A percentile compares a stretch with the other conserved stretches of the same genome.
These are phyloP conservation scores for Echinometra lucunter DNA, from an alignment of 53 echinoderm and acorn worm genomes.

Conservation along the genomic window DNA sequence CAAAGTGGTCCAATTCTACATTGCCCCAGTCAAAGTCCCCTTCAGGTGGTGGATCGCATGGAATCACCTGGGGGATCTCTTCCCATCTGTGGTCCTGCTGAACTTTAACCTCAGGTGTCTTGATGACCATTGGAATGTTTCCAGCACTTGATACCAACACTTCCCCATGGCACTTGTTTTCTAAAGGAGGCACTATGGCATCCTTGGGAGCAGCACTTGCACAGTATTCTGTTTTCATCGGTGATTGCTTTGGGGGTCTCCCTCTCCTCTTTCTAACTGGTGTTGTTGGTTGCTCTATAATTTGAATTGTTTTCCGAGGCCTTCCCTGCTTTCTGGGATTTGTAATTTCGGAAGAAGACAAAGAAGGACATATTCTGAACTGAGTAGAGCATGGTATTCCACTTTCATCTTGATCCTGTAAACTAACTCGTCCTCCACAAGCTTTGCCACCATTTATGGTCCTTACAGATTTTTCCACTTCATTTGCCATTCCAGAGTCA, in stretches of 20 bases:
- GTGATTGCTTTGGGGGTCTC: neutral
- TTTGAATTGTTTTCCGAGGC: neutral
- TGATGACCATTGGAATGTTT: conserved; percentile 61
- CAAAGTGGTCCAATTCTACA: neutral
- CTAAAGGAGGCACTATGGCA: neutral
- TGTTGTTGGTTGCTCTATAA: neutral
- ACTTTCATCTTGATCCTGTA: neutral
- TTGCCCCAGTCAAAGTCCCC: conserved; percentile 33
- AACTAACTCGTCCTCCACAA: neutral
- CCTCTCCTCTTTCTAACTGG: neutral
- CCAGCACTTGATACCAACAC: conserved; percentile 56
- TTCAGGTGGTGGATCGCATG: conserved; percentile 52
- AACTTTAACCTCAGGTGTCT: neutral
- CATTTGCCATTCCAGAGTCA: neutral
- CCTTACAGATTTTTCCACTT: neutral
- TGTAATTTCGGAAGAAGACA: neutral
- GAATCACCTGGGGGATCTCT: conserved; percentile 57
- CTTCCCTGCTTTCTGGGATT: conserved; percentile 1
- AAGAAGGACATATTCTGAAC: neutral
- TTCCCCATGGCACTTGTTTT: neutral
- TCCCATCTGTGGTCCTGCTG: neutral
- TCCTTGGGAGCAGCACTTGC: neutral
- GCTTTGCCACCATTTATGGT: neutral
- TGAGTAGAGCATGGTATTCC: neutral
- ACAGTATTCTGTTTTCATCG: neutral